Percentiles rank a stretch among this genome's conserved stretches.
phyloP scores from a whole-genome alignment of 2,888 invertebrate genomes.

The Machimus atricapillus region DNA sequence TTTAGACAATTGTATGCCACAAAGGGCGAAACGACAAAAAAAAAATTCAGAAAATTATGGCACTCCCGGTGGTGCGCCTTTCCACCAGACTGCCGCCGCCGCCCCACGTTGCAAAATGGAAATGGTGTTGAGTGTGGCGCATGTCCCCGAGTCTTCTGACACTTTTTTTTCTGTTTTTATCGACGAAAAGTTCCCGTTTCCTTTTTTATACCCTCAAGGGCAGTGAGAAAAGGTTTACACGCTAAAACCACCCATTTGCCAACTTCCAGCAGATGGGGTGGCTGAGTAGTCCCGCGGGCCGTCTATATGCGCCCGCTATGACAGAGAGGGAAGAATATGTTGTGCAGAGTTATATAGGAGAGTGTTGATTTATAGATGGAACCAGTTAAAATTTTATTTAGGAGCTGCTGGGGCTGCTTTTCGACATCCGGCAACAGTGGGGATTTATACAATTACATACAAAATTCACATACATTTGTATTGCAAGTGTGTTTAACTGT shows the following conservation, averaged over 20 bases:
- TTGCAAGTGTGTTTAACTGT: not conserved
- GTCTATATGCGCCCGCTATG: not conserved
- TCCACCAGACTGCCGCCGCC: not conserved
- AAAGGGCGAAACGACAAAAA: slow-evolving; percentile 1
- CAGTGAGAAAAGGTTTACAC: slow-evolving; percentile 30
- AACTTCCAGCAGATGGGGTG: slow-evolving; percentile 15
- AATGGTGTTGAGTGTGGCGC: slow-evolving; percentile 34
- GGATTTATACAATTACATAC: not conserved
- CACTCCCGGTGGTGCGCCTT: not conserved
- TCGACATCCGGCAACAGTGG: not conserved
- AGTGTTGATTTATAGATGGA: slow-evolving; percentile 45
- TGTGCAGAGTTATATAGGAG: slow-evolving; percentile 41
- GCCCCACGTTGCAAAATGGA: not conserved
- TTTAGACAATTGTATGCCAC: slow-evolving; percentile 30
- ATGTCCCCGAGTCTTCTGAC: slow-evolving; percentile 33
- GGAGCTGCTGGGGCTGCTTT: slow-evolving; percentile 8
- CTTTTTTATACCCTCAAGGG: slow-evolving; percentile 19
- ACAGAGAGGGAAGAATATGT: slow-evolving; percentile 4
- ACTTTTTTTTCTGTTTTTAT: slow-evolving; percentile 36
- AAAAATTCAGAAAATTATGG: slow-evolving; percentile 4
- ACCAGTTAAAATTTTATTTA: slow-evolving; percentile 39
- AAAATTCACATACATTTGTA: not conserved
- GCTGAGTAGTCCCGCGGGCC: not conserved
- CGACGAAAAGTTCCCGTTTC: not conserved
- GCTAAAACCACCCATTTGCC: slow-evolving; percentile 15